Percentiles rank a stretch among this genome's conserved stretches.
Evolutionary conservation across 1,140 invertebrate species (phyloP).

Genomic region (Drosophila lacteicornis): DNA sequence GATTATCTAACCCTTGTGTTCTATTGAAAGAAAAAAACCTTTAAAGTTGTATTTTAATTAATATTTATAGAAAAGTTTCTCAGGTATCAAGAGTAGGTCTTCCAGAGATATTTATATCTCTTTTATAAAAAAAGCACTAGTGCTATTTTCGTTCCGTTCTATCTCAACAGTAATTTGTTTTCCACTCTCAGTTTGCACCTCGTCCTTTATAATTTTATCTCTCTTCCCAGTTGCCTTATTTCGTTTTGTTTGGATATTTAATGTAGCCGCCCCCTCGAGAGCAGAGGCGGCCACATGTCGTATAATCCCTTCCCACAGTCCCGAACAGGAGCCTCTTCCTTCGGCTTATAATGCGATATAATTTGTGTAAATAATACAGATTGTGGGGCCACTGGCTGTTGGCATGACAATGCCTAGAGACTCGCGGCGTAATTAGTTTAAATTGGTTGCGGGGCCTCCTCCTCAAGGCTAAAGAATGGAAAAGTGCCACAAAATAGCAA

Average conservation of each 20-base stretch:
- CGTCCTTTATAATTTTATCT: background rate
- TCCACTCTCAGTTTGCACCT: background rate
- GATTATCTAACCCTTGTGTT: no score
- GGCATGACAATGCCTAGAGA: slow-evolving; percentile 30
- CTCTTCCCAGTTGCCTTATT: background rate
- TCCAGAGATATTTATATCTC: no score
- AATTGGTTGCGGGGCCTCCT: slow-evolving; percentile 15
- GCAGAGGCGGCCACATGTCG: slow-evolving; percentile 4
- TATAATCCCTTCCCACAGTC: slow-evolving; percentile 11
- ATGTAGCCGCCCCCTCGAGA: background rate
- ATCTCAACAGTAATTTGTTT: background rate
- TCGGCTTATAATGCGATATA: slow-evolving; percentile 30
- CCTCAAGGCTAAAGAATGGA: background rate
- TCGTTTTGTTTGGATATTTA: slow-evolving; percentile 15
- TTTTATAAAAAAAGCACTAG: no score
- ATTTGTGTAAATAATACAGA: slow-evolving; percentile 54
- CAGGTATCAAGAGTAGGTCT: no score
- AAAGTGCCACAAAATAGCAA: background rate
- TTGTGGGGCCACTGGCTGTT: slow-evolving; percentile 21
- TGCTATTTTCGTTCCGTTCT: no score
- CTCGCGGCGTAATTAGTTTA: slow-evolving; percentile 40
- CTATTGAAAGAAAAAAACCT: no score
- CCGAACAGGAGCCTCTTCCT: slow-evolving; percentile 3
- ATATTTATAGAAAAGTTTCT: no score
- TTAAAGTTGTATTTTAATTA: no score